Evolutionary conservation across 2,113 vertebrate species (phyloP).

Genomic region (Coryphaenoides rupestris): DNA sequence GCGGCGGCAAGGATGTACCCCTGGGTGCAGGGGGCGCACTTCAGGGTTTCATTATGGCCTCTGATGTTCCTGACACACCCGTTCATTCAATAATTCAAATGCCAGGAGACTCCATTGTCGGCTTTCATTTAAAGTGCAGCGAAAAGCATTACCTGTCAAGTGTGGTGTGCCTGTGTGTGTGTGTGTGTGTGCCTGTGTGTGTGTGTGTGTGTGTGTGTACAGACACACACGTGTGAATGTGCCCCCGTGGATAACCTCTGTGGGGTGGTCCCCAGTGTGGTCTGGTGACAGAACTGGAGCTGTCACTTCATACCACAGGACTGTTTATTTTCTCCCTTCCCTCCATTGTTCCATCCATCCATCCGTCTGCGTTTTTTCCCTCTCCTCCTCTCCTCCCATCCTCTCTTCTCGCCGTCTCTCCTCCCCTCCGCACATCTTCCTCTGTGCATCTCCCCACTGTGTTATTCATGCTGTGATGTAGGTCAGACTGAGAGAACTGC

Average conservation of each 20-base stretch:
- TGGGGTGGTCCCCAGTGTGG: slow-evolving; percentile 22
- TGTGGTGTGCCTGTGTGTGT: slow-evolving; percentile 4
- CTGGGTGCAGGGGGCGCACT: not conserved
- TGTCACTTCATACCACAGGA: slow-evolving; percentile 56
- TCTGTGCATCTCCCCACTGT: slow-evolving; percentile 50
- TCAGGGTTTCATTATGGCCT: slow-evolving; percentile 4
- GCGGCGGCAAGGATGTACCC: not conserved
- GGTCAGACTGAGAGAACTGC: slow-evolving; percentile 57
- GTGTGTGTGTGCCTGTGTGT: not conserved
- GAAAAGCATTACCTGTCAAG: slow-evolving; percentile 32
- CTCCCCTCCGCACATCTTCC: slow-evolving; percentile 27
- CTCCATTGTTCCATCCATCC: not conserved
- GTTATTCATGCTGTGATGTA: slow-evolving; percentile 68
- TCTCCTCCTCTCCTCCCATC: too few relatives aligned
- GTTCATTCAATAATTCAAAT: slow-evolving; percentile 40
- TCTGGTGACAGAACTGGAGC: slow-evolving; percentile 64
- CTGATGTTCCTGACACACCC: slow-evolving; percentile 5
- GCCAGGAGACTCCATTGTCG: slow-evolving; percentile 26
- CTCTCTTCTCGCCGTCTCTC: not conserved
- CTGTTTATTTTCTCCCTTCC: slow-evolving; percentile 39
- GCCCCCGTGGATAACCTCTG: slow-evolving; percentile 32
- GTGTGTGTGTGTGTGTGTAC: not conserved
- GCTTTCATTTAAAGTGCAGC: slow-evolving; percentile 18
- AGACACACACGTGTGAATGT: not conserved
- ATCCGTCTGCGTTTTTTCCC: not conserved